A percentile compares a stretch with the other conserved stretches of the same genome.
phyloP scores from a whole-genome alignment of 2,113 vertebrate species.

The Trematomus loennbergii region DNA sequence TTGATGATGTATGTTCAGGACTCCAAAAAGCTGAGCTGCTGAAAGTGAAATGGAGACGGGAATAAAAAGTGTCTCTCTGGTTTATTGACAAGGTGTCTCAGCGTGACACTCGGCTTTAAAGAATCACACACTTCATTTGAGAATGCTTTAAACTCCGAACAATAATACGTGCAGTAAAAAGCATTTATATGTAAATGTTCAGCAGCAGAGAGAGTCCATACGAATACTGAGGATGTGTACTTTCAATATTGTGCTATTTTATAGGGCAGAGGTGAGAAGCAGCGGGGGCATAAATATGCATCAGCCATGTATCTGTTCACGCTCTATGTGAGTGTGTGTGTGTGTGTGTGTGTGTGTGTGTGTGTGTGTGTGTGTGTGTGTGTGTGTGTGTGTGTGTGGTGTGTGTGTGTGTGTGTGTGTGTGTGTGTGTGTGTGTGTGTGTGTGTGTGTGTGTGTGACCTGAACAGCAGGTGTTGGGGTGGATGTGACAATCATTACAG shows the following conservation, averaged over 20 bases:
- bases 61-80: too few species aligned
- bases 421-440: too few species aligned
- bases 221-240: background rate
- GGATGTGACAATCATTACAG: conserved; percentile 55
- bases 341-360: conserved; percentile 26
- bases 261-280: background rate
- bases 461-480: conserved; percentile 41
- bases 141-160: background rate
- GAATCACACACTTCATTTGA: background rate
- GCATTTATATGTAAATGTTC: conserved; percentile 21
- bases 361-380: conserved; percentile 19
- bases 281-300: conserved; percentile 40
- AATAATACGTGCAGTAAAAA: background rate
- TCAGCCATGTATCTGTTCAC: background rate
- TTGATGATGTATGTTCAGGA: too few species aligned
- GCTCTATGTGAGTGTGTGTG: background rate
- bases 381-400: conserved; percentile 16
- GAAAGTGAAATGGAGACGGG: too few species aligned
- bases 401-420: conserved; percentile 14
- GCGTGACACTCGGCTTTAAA: background rate
- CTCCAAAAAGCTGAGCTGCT: too few species aligned
- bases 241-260: background rate
- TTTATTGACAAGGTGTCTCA: background rate
- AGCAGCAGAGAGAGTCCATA: background rate
- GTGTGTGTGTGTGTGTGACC: conserved; percentile 35